Base-by-base conservation (phyloP, 1,140 invertebrate species). In the Penaeus vannamei region DNA sequence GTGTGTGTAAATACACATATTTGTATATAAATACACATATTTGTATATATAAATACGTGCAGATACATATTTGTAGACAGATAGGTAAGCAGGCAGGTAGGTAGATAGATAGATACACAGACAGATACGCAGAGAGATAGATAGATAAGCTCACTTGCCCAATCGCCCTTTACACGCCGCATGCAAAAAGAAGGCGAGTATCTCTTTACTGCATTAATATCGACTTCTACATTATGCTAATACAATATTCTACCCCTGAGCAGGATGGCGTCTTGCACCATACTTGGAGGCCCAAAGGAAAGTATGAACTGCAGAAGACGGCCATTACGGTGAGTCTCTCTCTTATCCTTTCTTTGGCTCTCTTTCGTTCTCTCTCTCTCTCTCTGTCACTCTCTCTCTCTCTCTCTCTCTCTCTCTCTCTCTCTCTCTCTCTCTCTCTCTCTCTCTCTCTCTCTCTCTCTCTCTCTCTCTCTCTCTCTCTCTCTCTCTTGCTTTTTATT, bases 261-360 rank as follows among this genome's bases (percentile, higher is more conserved):
- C 61, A 89, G 87, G 87, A 89, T 26, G 87, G 87, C 19, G 72
- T 79, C 20, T 29, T 89, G 69, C 82, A 84, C 23, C 87, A 89
- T 66, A 89, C 87, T 5, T 89, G 87, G 87, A 76, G 26, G 64
- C 87, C 87, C 14, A 84, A 23, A 29, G 87, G 87, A 12, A 77
- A 79, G 20, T 89, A 89, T 61, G n/a, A 84, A 29, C 59, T 89
- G 22, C 66, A 60, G 32, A 79, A 66, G 23, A 89, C 87, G 7
- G 14, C 72, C 69, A 66, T 89, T 29, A 32, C 23, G 87, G 87
- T 89, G 79, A 84, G 20, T 76, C 69, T 76, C 69, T 76, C 69
- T 76, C 69, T 76, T n/a, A 29, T 20, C 29, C 69, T 72, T n/a
- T 72, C 69, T 26, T 2, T 72, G 8, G 29, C 36, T 36, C n/a